These are phyloP conservation scores for Pelodiscus sinensis DNA, from an alignment of 2,113 vertebrate species.

Conservation along the genomic window DNA sequence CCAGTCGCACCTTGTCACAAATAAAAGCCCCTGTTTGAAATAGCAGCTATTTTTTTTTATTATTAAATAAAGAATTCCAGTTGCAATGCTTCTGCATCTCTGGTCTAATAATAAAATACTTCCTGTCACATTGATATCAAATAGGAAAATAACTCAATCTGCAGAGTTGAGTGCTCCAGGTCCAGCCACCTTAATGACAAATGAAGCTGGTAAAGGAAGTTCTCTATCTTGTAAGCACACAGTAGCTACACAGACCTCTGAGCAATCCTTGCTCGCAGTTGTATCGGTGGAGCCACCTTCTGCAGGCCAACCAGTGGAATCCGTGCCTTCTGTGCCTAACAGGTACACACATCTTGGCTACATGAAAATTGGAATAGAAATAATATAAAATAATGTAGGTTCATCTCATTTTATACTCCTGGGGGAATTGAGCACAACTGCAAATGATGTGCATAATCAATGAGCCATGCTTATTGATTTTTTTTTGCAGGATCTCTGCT, in stretches of 20 bases:
- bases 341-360: conserved; percentile 49
- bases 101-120: not conserved
- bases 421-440: no score
- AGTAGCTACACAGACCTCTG: conserved; percentile 21
- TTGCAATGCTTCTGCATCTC: not conserved
- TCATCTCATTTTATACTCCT: not conserved
- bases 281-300: accelerated
- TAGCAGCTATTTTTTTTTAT: accelerated
- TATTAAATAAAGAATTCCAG: not conserved
- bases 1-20: not conserved
- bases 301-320: not conserved
- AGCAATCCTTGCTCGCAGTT: not conserved
- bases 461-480: no score
- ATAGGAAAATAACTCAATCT: conserved; percentile 11
- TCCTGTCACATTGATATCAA: conserved; percentile 11
- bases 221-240: not conserved
- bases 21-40: not conserved
- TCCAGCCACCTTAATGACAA: not conserved
- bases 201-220: not conserved
- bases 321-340: not conserved
- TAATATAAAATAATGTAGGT: accelerated
- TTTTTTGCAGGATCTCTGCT: no score
- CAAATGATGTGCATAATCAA: no score
- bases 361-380: not conserved
- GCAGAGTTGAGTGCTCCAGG: not conserved